These are phyloP conservation scores for Plumapathes pennacea DNA, from an alignment of 92 coral and sea anemone genomes.

Conservation along the genomic window DNA sequence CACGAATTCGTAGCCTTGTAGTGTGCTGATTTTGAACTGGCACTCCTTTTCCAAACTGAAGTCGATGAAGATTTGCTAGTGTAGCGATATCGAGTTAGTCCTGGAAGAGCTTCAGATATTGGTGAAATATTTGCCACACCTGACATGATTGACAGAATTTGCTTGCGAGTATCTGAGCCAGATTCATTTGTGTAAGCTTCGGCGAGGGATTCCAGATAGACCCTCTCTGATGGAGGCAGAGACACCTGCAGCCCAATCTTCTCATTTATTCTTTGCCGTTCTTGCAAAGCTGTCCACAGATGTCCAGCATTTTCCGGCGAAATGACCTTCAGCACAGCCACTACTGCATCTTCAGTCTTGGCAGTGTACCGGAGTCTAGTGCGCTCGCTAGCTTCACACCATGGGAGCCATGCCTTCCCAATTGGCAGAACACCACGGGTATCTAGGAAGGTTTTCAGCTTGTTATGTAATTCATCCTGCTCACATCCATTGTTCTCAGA, in stretches of 20 bases:
- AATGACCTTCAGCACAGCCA: conserved; percentile 32
- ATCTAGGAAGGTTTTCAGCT: conserved; percentile 9
- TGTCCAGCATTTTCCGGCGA: conserved; percentile 35
- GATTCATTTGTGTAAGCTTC: conserved; percentile 44
- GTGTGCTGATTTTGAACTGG: conserved; percentile 28
- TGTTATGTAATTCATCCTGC: too few relatives aligned
- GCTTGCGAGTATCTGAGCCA: conserved; percentile 54
- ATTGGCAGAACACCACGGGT: neutral
- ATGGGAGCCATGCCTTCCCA: too few relatives aligned
- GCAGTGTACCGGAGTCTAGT: conserved; percentile 17
- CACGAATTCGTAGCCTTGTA: conserved; percentile 39
- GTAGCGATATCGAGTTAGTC: conserved; percentile 45
- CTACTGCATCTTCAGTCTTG: conserved; percentile 28
- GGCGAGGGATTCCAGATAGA: conserved; percentile 36
- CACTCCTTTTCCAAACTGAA: conserved; percentile 41
- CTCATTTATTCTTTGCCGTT: conserved; percentile 16
- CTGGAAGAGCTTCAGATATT: conserved; percentile 34
- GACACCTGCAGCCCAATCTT: conserved; percentile 36
- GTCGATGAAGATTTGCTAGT: conserved; percentile 55
- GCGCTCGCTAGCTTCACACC: neutral
- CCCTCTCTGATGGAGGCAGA: conserved; percentile 23
- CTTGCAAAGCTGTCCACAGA: conserved; percentile 34
- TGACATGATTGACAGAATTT: conserved; percentile 54
- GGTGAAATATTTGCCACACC: conserved; percentile 39
- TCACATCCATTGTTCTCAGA: too few relatives aligned